phyloP scores from a whole-genome alignment of 2,888 invertebrate species.

The Argyra leucocephala region DNA sequence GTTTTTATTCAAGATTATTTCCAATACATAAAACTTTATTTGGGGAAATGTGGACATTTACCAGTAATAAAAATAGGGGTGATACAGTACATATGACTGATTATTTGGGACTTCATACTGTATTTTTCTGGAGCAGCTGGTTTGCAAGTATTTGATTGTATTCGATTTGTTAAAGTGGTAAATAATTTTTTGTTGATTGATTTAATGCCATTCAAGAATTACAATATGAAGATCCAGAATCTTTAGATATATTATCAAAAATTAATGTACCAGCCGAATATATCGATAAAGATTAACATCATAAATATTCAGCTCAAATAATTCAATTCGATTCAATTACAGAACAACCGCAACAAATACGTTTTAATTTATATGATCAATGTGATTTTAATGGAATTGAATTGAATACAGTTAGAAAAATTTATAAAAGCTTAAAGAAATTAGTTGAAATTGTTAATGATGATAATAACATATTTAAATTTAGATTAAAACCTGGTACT shows the following conservation, averaged over 20 bases:
- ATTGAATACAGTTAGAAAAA: slow-evolving; percentile 47
- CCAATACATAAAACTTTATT: slow-evolving; percentile 60
- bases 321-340: slow-evolving; percentile 49
- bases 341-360: slow-evolving; percentile 52
- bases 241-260: slow-evolving; percentile 51
- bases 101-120: slow-evolving; percentile 62
- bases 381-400: slow-evolving; percentile 51
- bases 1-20: slow-evolving; percentile 47
- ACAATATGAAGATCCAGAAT: slow-evolving; percentile 46
- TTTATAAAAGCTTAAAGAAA: slow-evolving; percentile 52
- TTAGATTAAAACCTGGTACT: slow-evolving; percentile 58
- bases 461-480: slow-evolving; percentile 47
- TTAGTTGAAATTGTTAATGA: slow-evolving; percentile 48
- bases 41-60: slow-evolving; percentile 64
- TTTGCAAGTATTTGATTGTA: slow-evolving; percentile 53
- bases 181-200: slow-evolving; percentile 66
- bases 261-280: slow-evolving; percentile 56
- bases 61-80: slow-evolving; percentile 49
- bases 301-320: slow-evolving; percentile 50
- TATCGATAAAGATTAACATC: slow-evolving; percentile 53
- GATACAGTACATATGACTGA: slow-evolving; percentile 66
- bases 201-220: slow-evolving; percentile 55
- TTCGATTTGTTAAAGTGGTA: slow-evolving; percentile 54
- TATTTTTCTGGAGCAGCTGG: slow-evolving; percentile 69
- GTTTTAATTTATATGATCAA: slow-evolving; percentile 68